Evolutionary conservation across 2,888 invertebrate genomes (phyloP).

Genomic region (Venusia cambrica): DNA sequence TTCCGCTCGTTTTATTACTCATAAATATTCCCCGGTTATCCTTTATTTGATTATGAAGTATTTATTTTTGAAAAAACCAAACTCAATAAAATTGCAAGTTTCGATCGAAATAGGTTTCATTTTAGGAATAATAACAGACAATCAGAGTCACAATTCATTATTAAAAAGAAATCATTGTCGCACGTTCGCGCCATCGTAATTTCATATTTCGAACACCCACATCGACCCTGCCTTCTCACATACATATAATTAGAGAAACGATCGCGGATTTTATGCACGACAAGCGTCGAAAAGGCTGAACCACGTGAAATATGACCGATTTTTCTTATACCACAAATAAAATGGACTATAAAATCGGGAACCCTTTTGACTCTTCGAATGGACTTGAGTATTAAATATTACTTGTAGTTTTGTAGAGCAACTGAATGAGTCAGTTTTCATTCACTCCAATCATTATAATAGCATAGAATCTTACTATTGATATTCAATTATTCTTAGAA

Average conservation of each 20-base stretch:
- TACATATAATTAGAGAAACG: conserved; percentile 76
- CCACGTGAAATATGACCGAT: conserved; percentile 69
- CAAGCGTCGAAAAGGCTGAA: conserved; percentile 75
- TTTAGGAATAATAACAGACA: conserved; percentile 50
- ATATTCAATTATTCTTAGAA: conserved; percentile 76
- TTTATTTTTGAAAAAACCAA: neutral
- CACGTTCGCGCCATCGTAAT: conserved; percentile 73
- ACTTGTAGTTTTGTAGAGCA: conserved; percentile 46
- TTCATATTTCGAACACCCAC: conserved; percentile 78
- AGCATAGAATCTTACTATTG: conserved; percentile 67
- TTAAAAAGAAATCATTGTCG: conserved; percentile 58
- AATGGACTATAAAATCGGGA: conserved; percentile 62
- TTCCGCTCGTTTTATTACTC: conserved; percentile 53
- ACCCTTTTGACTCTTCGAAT: conserved; percentile 53
- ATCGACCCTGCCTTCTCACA: conserved; percentile 61
- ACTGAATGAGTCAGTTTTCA: conserved; percentile 63
- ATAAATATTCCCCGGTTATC: conserved; percentile 63
- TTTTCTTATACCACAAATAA: conserved; percentile 68
- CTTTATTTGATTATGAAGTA: conserved; percentile 11
- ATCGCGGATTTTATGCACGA: conserved; percentile 71
- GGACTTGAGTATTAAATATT: conserved; percentile 64
- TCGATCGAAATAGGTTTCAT: conserved; percentile 39
- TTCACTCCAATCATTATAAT: conserved; percentile 69
- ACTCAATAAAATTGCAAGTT: neutral
- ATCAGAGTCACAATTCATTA: conserved; percentile 51